These are phyloP conservation scores for Sebastes goodei DNA, from an alignment of 2,797 vertebrate genomes.

Conservation along the genomic window DNA sequence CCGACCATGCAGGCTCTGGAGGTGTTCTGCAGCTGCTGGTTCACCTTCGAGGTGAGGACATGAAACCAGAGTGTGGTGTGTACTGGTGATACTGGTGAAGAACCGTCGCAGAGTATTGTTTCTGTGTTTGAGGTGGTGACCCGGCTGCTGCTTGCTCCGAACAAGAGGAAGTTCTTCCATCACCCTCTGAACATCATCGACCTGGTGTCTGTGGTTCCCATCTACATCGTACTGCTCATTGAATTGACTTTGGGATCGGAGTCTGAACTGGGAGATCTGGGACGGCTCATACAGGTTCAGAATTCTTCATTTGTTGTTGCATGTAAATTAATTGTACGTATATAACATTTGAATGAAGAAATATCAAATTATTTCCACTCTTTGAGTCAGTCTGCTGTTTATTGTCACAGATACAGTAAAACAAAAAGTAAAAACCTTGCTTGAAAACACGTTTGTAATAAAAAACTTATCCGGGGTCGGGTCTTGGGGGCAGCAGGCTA, in stretches of 20 bases:
- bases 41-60: slow-evolving; percentile 90
- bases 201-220: slow-evolving; percentile 91
- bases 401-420: no score
- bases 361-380: no score
- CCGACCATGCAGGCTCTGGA: slow-evolving; percentile 88
- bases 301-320: not conserved
- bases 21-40: slow-evolving; percentile 97
- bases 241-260: slow-evolving; percentile 84
- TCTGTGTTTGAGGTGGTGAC: slow-evolving; percentile 80
- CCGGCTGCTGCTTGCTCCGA: slow-evolving; percentile 92
- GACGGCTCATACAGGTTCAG: slow-evolving; percentile 90
- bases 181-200: slow-evolving; percentile 96
- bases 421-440: no score
- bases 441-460: no score
- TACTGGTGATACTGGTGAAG: not conserved
- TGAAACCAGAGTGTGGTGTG: not conserved
- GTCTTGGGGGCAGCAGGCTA: no score
- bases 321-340: not conserved
- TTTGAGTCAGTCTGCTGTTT: no score
- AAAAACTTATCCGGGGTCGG: no score
- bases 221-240: slow-evolving; percentile 93
- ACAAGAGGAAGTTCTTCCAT: slow-evolving; percentile 90
- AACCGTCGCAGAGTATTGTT: not conserved
- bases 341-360: no score
- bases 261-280: slow-evolving; percentile 87